Conservation (phyloP, 2,888 invertebrate species). For the Halocaridina rubra region DNA sequence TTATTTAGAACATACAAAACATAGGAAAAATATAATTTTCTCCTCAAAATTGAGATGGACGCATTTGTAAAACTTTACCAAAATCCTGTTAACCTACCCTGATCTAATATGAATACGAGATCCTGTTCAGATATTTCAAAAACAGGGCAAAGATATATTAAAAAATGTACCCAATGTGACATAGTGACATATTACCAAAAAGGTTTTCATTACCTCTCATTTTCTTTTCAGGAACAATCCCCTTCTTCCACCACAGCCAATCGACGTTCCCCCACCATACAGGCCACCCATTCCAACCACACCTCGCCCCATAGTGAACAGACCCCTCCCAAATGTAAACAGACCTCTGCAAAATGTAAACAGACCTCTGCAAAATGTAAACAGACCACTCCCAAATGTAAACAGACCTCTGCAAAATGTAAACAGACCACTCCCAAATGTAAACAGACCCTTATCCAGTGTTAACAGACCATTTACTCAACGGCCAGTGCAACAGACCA, state of each 20-base stretch:
- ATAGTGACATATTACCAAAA: no score
- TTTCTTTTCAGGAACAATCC: neutral
- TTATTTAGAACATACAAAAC: no score
- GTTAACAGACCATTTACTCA: no score
- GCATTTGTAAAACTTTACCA: no score
- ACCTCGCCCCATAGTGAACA: neutral
- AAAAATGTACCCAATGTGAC: no score
- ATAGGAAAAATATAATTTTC: no score
- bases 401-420: neutral
- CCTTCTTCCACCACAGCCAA: neutral
- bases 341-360: neutral
- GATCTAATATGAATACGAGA: no score
- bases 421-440: neutral
- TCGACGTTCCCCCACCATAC: neutral
- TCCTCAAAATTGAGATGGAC: no score
- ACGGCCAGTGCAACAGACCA: neutral
- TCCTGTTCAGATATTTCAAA: no score
- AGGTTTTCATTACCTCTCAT: neutral
- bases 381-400: neutral
- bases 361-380: neutral
- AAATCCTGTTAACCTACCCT: no score
- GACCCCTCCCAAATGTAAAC: neutral
- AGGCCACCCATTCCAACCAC: neutral
- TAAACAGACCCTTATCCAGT: neutral
- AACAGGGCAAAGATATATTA: no score